Percentiles rank a stretch among this genome's conserved stretches.
Conservation (phyloP, 2,888 invertebrate genomes). For the Lissocephala sabroskyi region DNA sequence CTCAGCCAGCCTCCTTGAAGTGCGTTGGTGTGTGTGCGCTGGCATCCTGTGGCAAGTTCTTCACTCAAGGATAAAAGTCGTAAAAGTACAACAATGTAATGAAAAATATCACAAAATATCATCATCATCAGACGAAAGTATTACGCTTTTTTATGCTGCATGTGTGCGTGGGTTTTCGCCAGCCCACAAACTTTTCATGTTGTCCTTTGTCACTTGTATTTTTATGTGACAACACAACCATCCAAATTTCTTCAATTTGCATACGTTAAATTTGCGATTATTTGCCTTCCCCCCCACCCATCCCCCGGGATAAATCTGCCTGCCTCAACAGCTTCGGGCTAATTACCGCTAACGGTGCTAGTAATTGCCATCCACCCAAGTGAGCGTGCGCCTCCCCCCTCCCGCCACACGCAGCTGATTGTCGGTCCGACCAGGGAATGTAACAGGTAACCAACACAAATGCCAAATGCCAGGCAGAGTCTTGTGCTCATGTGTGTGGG, state of each 20-base stretch:
- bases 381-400: not conserved
- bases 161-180: slow-evolving; percentile 8
- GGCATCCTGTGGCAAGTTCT: slow-evolving; percentile 63
- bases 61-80: slow-evolving; percentile 66
- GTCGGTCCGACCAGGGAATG: slow-evolving; percentile 15
- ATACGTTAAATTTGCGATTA: slow-evolving; percentile 25
- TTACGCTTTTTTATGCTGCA: slow-evolving; percentile 48
- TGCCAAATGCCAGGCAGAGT: not conserved
- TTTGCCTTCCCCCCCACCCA: not conserved
- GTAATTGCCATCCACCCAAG: too few species aligned
- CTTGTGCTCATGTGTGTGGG: too few species aligned
- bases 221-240: slow-evolving; percentile 23
- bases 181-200: slow-evolving; percentile 37
- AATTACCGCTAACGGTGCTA: slow-evolving; percentile 1
- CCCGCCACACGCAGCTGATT: too few species aligned
- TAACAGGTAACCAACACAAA: slow-evolving; percentile 32
- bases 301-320: not conserved
- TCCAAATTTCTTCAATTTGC: slow-evolving; percentile 32
- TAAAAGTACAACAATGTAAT: slow-evolving; percentile 63
- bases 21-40: slow-evolving; percentile 7
- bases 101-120: slow-evolving; percentile 60
- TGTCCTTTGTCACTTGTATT: slow-evolving; percentile 23
- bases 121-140: slow-evolving; percentile 53
- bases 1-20: not conserved
- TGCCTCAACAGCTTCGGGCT: not conserved